Evolutionary conservation across 2,797 vertebrate genomes (phyloP).

Genomic region (Dipus sagitta): DNA sequence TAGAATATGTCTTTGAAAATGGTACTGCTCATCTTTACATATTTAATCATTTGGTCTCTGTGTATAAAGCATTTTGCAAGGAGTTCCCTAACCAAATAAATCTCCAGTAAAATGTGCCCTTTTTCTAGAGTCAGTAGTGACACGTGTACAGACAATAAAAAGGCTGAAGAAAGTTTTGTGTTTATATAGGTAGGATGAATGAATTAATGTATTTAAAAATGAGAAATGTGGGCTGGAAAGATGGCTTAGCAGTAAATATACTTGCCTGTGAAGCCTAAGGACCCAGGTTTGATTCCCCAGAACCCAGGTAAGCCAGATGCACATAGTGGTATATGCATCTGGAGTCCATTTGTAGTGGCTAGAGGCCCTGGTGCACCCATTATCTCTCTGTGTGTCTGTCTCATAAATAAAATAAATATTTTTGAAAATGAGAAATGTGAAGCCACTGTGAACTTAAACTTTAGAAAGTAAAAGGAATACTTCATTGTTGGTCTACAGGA

Average conservation of each 20-base stretch:
- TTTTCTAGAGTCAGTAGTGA: not conserved
- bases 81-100: not conserved
- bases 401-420: no score
- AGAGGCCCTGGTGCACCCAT: no score
- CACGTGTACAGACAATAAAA: not conserved
- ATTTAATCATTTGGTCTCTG: conserved; percentile 5
- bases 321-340: no score
- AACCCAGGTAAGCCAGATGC: no score
- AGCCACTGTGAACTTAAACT: not conserved
- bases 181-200: not conserved
- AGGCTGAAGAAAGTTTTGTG: not conserved
- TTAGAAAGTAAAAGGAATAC: conserved; percentile 25
- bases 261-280: no score
- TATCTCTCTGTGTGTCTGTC: no score
- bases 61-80: not conserved
- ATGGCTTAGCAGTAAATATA: no score
- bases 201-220: conserved; percentile 50
- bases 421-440: conserved; percentile 44
- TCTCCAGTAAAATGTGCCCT: not conserved
- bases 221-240: not conserved
- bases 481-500: not conserved
- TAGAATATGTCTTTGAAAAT: conserved; percentile 42
- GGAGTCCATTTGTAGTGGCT: no score
- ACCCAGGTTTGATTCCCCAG: no score
- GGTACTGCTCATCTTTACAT: not conserved